A percentile compares a stretch with the other conserved stretches of the same genome.
These are phyloP conservation scores for Pelecanus crispus DNA, from an alignment of 2,113 vertebrate species.

Conservation along the genomic window DNA sequence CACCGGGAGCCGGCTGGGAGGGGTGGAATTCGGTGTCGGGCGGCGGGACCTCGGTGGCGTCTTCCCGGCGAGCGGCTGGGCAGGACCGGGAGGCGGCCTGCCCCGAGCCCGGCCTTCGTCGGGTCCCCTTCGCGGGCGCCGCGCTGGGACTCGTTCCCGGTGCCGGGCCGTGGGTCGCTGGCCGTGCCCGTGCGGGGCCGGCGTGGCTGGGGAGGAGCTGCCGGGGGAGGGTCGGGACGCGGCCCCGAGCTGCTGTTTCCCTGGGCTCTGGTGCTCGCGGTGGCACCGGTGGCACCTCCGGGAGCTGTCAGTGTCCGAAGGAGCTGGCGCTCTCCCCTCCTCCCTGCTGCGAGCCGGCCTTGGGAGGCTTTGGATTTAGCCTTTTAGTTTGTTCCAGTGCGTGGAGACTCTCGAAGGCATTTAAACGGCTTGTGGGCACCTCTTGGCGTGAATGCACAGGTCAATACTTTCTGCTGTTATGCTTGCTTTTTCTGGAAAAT, in stretches of 20 bases:
- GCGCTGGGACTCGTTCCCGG: too few relatives aligned
- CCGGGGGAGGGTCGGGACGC: not conserved
- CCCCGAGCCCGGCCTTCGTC: not conserved
- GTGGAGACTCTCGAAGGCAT: not conserved
- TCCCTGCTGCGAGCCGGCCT: not conserved
- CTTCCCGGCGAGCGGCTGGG: not conserved
- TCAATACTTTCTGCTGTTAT: rapidly evolving
- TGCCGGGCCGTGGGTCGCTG: not conserved
- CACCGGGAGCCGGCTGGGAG: not conserved
- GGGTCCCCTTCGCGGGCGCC: not conserved
- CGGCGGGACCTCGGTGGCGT: not conserved
- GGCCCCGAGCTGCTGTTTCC: not conserved
- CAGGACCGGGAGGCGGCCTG: not conserved
- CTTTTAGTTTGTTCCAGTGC: rapidly evolving
- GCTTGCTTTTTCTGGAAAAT: rapidly evolving
- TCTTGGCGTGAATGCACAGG: rapidly evolving
- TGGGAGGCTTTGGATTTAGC: not conserved
- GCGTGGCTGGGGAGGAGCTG: not conserved
- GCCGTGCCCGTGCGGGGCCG: not conserved
- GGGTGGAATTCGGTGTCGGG: not conserved
- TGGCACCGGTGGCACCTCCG: not conserved
- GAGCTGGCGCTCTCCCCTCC: not conserved
- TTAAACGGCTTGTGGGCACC: too few relatives aligned
- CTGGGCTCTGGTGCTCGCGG: not conserved
- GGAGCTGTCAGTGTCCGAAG: not conserved